These are phyloP conservation scores for Danio jaintianensis DNA, from an alignment of 2,797 vertebrate genomes.

Conservation along the genomic window DNA sequence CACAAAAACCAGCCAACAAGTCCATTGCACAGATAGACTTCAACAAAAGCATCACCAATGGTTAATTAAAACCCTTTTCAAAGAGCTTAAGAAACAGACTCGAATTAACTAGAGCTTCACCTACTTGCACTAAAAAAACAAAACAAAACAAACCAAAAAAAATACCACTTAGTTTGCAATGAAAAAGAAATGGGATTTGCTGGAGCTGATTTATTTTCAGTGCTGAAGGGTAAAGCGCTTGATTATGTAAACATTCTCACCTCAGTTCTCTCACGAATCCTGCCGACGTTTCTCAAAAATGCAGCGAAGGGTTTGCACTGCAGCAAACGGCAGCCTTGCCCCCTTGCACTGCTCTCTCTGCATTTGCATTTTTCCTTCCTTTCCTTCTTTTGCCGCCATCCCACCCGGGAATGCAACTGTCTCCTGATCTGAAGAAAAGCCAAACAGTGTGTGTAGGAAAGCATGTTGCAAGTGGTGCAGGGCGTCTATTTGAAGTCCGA, in stretches of 20 bases:
- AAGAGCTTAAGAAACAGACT: constrained; percentile 21
- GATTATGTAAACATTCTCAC: constrained; percentile 44
- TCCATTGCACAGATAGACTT: not conserved
- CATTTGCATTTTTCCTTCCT: constrained; percentile 45
- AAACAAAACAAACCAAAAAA: not conserved
- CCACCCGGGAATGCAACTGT: constrained; percentile 59
- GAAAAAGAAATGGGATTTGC: constrained; percentile 15
- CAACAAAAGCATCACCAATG: constrained; percentile 12
- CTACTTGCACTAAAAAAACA: not conserved
- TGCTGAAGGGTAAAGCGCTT: constrained; percentile 31
- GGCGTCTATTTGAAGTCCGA: constrained; percentile 74
- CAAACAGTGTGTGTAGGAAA: constrained; percentile 70
- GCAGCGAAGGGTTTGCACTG: constrained; percentile 2
- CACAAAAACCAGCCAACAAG: constrained; percentile 22
- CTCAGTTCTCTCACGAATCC: constrained; percentile 35
- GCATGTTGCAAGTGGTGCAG: constrained; percentile 64
- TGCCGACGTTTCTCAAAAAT: constrained; percentile 8
- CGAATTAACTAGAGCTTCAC: constrained; percentile 15
- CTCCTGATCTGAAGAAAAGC: constrained; percentile 71
- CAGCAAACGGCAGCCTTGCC: constrained; percentile 16
- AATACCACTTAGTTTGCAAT: constrained; percentile 18
- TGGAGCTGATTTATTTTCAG: constrained; percentile 20
- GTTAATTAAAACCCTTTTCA: constrained; percentile 40
- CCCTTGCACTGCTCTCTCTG: constrained; percentile 12
- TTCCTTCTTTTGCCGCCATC: constrained; percentile 21